Percentiles rank a stretch among this genome's conserved stretches.
These are phyloP conservation scores for Cyphomyrus discorhynchus DNA, from an alignment of 2,113 vertebrate genomes.

Conservation along the genomic window DNA sequence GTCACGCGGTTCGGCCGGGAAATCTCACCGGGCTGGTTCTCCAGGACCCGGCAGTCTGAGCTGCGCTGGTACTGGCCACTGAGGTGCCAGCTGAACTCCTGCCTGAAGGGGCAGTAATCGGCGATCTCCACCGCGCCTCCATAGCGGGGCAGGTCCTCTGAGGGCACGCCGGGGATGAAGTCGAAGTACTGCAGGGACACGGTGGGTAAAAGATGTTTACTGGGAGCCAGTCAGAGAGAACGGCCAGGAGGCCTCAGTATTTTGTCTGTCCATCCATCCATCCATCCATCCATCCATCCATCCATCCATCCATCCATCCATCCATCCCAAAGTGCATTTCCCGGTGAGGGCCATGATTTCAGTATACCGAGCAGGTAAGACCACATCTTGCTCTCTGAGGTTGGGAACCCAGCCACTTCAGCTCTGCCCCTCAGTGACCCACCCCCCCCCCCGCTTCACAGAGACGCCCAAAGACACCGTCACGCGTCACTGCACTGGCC, in stretches of 20 bases:
- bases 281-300: not conserved
- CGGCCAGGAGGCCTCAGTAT: not conserved
- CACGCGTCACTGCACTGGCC: not conserved
- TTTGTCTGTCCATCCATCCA: not conserved
- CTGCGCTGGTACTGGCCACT: slow-evolving; percentile 90
- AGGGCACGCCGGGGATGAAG: slow-evolving; percentile 65
- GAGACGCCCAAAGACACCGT: not conserved
- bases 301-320: not conserved
- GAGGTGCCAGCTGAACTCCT: slow-evolving; percentile 95
- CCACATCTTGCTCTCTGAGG: not conserved
- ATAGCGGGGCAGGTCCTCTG: slow-evolving; percentile 72
- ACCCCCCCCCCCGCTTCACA: not conserved
- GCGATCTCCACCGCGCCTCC: slow-evolving; percentile 95
- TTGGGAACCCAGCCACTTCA: not conserved
- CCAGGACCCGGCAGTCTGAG: slow-evolving; percentile 80
- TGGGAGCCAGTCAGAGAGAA: not conserved
- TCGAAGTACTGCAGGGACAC: slow-evolving; percentile 81
- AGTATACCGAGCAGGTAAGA: not conserved
- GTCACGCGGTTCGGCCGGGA: too few species aligned
- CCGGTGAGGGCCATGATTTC: not conserved
- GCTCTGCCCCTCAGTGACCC: not conserved
- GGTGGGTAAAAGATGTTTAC: not conserved
- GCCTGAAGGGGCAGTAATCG: slow-evolving; percentile 93
- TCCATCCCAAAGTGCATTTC: not conserved
- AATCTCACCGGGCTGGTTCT: slow-evolving; percentile 84